Conservation (phyloP, 64 coral and sea anemone genomes). For the Astreopora myriophthalma region DNA sequence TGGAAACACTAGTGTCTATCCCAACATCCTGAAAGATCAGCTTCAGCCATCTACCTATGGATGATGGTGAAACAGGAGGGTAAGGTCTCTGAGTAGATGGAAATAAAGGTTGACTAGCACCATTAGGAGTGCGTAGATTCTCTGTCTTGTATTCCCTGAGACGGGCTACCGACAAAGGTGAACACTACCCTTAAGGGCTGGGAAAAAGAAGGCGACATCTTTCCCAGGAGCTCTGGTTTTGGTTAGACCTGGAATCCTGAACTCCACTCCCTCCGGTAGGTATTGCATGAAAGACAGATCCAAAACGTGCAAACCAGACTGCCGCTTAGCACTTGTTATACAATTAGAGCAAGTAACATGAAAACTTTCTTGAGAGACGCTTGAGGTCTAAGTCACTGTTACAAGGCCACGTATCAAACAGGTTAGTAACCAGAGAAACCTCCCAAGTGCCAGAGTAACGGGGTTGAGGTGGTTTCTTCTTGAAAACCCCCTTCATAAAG, state of each 20-base stretch:
- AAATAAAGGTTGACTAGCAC: neutral
- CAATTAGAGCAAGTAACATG: too few species aligned
- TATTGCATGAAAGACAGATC: neutral
- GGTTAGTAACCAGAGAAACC: neutral
- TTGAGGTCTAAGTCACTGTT: too few species aligned
- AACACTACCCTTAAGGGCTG: too few species aligned
- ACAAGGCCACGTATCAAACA: neutral
- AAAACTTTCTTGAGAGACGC: neutral
- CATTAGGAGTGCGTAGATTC: neutral
- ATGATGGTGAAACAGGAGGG: neutral
- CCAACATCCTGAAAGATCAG: neutral
- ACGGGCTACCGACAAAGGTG: too few species aligned
- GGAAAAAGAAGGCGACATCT: neutral
- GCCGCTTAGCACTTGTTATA: neutral
- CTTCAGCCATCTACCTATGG: slow-evolving; percentile 23
- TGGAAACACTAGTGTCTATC: slow-evolving; percentile 14
- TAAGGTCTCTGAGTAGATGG: neutral
- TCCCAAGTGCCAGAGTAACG: neutral
- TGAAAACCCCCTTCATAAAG: neutral
- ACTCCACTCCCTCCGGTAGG: neutral
- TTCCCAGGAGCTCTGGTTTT: neutral
- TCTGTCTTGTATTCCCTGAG: neutral
- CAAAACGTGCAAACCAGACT: neutral
- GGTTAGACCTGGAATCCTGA: neutral
- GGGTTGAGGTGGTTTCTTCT: neutral